Evolutionary conservation across 2,113 vertebrate species (phyloP), one percentile per base, ranked within the genome.

Genomic region (Oryzias woworae): DNA sequence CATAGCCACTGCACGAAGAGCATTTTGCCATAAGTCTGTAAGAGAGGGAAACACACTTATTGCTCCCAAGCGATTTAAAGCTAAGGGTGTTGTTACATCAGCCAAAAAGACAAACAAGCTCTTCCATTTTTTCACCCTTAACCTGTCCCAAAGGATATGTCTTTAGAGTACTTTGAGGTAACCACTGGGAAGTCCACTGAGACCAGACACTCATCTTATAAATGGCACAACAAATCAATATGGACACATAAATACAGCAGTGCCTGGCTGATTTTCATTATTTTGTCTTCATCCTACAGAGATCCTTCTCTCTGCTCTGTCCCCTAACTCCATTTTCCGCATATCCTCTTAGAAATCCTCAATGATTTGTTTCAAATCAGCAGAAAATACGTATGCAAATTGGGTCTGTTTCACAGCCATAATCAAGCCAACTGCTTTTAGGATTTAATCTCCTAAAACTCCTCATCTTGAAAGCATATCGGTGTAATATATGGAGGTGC

Each of bases 201-300:
- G 77, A 78, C 62, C 71, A 60, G 66, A 75, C 13, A 61, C 55
- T 49, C 7, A 51, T 83, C 43, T 71, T 62, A 76, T 75, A 61
- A 47, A 53, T 62, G 58, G 62, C 49, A 67, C 43, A 63, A 58
- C 59, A 61, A 80, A 84, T 73, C 59, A 64, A 81, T 78, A 61
- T 51, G 46, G 58, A 53, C 44, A 52, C 42, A 31, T 59, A 45
- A 28, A 53, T 53, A 45, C 20, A 71, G 49, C n/a, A 66, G 50
- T 58, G 44, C 55, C 60, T 20, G 28, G 31, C 48, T 58, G 36
- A 57, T 61, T 70, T 44, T 57, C 24, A 41, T 62, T 44, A 42
- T 41, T 47, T 54, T 2, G n/a, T 52, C 41, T 46, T 51, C 59
- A 36, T 57, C 58, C 62, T 22, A 17, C 47, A 20, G 17, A 59